A percentile compares a stretch with the other conserved stretches of the same genome.
Conservation (phyloP, 2,888 invertebrate genomes). For the Hipparchia sbordonii region DNA sequence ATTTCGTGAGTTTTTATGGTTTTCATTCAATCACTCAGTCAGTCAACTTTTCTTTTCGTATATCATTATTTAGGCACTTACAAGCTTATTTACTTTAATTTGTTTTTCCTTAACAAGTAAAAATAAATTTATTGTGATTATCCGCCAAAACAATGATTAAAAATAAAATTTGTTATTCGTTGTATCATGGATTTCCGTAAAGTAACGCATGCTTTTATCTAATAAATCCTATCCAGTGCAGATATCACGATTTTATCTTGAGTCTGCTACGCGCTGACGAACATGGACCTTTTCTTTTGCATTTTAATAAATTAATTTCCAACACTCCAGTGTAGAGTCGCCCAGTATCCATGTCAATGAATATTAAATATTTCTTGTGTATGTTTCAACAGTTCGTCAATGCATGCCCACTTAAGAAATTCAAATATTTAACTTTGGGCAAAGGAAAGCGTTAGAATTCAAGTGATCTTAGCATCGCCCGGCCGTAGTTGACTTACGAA, state of each 20-base stretch:
- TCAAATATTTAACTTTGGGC: conserved; percentile 80
- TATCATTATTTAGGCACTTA: too few species aligned
- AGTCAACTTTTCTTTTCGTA: too few species aligned
- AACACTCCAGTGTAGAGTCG: conserved; percentile 54
- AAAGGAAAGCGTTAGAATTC: conserved; percentile 83
- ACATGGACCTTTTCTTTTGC: conserved; percentile 1
- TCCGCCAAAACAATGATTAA: too few species aligned
- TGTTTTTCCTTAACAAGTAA: too few species aligned
- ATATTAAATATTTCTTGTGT: conserved; percentile 75
- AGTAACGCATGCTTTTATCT: not conserved
- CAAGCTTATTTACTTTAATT: too few species aligned
- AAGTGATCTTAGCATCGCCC: conserved; percentile 77
- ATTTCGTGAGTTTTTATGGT: too few species aligned
- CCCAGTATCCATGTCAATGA: conserved; percentile 64
- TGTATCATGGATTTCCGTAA: too few species aligned
- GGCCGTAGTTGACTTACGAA: conserved; percentile 76
- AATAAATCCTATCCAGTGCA: not conserved
- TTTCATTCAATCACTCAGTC: too few species aligned
- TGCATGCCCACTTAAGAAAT: conserved; percentile 81
- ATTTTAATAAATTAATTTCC: conserved; percentile 46
- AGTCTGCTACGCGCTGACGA: not conserved
- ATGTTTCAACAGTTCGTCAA: conserved; percentile 74
- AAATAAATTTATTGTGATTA: too few species aligned
- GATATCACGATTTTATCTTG: not conserved
- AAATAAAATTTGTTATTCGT: too few species aligned